Evolutionary conservation across 2,888 invertebrate genomes (phyloP), one percentile per base, ranked within the genome.

Genomic region (Acrobasis consociella): DNA sequence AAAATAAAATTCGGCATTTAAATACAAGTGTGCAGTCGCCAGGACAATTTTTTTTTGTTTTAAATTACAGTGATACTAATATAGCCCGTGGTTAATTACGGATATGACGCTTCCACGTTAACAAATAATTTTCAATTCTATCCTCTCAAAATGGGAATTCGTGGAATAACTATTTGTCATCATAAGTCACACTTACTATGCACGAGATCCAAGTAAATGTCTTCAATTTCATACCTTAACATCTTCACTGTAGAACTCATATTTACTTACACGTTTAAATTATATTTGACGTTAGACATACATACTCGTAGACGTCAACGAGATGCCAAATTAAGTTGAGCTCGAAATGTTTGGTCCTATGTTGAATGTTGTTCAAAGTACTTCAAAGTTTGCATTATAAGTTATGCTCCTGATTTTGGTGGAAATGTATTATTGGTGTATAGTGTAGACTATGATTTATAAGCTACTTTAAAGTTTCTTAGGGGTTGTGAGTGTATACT

Each of bases 261-360:
- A 22, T 51, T 51, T 1, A 17, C 10, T 51, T 51, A 17, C 10
- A 16, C 9, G 9, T 50, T 17, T 10, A 1, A 59, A 64, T 68
- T 60, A 67, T 68, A 75, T 74, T 70, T 75, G 75, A 77, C 73
- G 70, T 74, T 63, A 69, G 77, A 76, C 73, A 74, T 22, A 46
- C 31, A 46, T 10, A n/a, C n/a, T n/a, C n/a, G n/a, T n/a, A 22
- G 5, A 51, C 17, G 17, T 75, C 73, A 75, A 65, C 67, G 67
- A 68, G 58, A 62, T 60, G 67, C 49, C 62, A 61, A 64, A 67
- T 70, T 69, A 60, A 66, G 65, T 66, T 52, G 64, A 63, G 69
- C 31, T 7, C 8, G 31, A 31, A 31, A 69, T 67, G 64, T 66
- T 66, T 63, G 63, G 60, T 67, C 67, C 64, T 64, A 53, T 31